Conservation (phyloP, 2,888 invertebrate genomes). For the Argyra leucocephala region DNA sequence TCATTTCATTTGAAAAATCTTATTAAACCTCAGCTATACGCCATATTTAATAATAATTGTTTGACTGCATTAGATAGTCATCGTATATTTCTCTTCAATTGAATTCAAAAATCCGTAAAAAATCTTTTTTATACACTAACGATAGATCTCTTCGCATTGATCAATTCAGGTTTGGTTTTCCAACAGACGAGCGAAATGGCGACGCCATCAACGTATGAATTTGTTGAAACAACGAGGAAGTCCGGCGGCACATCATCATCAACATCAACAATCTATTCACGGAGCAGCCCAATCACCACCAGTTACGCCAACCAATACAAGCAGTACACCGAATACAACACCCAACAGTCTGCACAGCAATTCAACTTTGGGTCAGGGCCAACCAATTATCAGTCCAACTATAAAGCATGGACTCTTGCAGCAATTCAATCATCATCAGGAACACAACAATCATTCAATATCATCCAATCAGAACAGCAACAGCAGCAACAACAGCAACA, state of each 20-base stretch:
- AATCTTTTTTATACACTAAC: slow-evolving; percentile 43
- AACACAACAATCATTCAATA: slow-evolving; percentile 33
- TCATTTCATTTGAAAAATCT: not conserved
- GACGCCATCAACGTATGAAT: slow-evolving; percentile 92
- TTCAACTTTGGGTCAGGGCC: slow-evolving; percentile 42
- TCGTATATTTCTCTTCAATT: slow-evolving; percentile 10
- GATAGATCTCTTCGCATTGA: slow-evolving; percentile 50
- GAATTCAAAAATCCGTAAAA: slow-evolving; percentile 19
- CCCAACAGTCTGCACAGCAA: slow-evolving; percentile 23
- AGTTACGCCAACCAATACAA: slow-evolving; percentile 19
- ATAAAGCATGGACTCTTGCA: slow-evolving; percentile 14
- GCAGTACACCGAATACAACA: slow-evolving; percentile 41
- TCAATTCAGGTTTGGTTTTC: slow-evolving; percentile 97
- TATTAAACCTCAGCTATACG: too few relatives aligned
- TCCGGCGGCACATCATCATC: slow-evolving; percentile 40
- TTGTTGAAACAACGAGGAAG: slow-evolving; percentile 74
- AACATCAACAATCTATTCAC: slow-evolving; percentile 16
- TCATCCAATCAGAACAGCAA: slow-evolving; percentile 36
- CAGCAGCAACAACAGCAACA: slow-evolving; percentile 32
- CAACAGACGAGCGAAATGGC: slow-evolving; percentile 98
- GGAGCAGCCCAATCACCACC: slow-evolving; percentile 8
- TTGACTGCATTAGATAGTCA: not conserved
- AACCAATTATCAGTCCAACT: slow-evolving; percentile 17
- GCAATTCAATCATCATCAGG: slow-evolving; percentile 14
- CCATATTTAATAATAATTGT: not conserved